Evolutionary conservation across 2,113 vertebrate genomes (phyloP), one percentile per base, ranked within the genome.

Genomic region (Holacanthus passer): DNA sequence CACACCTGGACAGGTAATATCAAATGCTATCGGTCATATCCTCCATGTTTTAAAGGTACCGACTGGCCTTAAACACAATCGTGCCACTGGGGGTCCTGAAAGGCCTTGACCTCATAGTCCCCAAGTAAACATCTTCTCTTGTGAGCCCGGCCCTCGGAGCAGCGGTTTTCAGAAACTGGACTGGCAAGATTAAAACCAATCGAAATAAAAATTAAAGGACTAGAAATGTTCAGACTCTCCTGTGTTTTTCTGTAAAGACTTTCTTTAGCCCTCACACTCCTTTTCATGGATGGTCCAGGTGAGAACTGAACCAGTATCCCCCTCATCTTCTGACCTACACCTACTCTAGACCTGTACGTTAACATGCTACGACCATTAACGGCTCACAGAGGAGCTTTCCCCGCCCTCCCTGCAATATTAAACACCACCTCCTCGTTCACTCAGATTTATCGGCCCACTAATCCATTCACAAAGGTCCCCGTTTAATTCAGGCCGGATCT

Each of bases 401-500:
- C 17, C 2, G 1, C 37, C 5, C 48, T n/a, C n/a, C 24, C 53
- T 50, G 37, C 32, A 0, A 52, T 2, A 56, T 50, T 6, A 50
- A 27, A 48, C 64, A 20, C 22, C 81, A 1, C 69, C 62, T 32
- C 53, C 41, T 48, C 60, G 55, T 62, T 75, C 70, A 77, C 66
- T 67, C 52, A 58, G 53, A 77, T 77, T 63, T 59, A 72, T 85
- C 41, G 45, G 32, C 50, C 47, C 64, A 52, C 73, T 39, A 6
- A 32, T 56, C 29, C 77, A 83, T 80, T 85, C 87, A 88, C 69
- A 63, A 53, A 27, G 17, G 6, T 19, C 29, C 20, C 32, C 0
- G 13, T 70, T 73, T 50, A 13, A 63, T 45, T 68, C 65, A 58
- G 58, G n/a, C 64, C 11, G n/a, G 70, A 63, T 76, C 39, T 43